These are phyloP conservation scores for Cyanistes caeruleus DNA, from an alignment of 2,113 vertebrate species.

Conservation along the genomic window DNA sequence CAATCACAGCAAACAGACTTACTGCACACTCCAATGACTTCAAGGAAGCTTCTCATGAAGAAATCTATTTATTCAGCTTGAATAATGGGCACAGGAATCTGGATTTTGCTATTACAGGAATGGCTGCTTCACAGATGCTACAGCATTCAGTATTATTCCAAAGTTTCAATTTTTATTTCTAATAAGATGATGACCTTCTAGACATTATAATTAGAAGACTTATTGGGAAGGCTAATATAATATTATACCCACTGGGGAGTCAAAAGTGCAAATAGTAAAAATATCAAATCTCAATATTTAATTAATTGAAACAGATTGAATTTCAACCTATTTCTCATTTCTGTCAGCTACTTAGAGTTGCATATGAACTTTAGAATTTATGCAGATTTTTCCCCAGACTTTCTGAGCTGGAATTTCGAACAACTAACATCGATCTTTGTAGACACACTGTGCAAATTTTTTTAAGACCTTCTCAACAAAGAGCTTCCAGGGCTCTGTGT, in stretches of 20 bases:
- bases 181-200: constrained; percentile 84
- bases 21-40: constrained; percentile 49
- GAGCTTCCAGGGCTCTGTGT: background rate
- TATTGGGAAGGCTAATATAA: constrained; percentile 80
- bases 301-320: constrained; percentile 62
- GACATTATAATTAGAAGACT: constrained; percentile 83
- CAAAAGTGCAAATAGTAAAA: constrained; percentile 63
- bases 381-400: background rate
- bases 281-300: constrained; percentile 59
- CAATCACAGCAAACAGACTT: background rate
- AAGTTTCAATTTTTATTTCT: constrained; percentile 79
- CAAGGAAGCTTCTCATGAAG: constrained; percentile 63
- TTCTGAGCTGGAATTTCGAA: background rate
- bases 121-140: background rate
- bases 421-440: background rate
- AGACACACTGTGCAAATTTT: background rate
- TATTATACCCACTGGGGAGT: constrained; percentile 76
- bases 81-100: constrained; percentile 3
- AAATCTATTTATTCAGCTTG: constrained; percentile 57
- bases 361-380: background rate
- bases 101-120: background rate
- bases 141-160: background rate
- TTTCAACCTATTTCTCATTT: constrained; percentile 29
- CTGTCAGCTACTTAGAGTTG: background rate
- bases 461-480: background rate